Evolutionary conservation across 2,113 vertebrate species (phyloP).

Genomic region (Boleophthalmus pectinirostris): DNA sequence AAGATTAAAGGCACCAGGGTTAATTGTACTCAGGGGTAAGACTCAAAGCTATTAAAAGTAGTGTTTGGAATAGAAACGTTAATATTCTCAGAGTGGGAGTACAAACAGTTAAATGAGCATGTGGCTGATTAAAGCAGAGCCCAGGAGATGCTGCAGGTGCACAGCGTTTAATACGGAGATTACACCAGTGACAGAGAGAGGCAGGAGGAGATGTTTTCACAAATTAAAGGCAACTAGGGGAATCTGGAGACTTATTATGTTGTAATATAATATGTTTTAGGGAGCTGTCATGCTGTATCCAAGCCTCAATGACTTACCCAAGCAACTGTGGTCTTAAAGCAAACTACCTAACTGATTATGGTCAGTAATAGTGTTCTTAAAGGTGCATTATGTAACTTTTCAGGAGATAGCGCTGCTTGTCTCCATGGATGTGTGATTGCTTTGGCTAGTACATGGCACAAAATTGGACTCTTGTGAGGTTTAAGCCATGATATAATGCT

Average conservation of each 20-base stretch:
- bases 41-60: background rate
- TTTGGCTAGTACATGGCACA: too few relatives aligned
- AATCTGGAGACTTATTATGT: background rate
- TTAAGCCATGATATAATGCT: too few relatives aligned
- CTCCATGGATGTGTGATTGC: too few relatives aligned
- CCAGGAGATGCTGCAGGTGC: background rate
- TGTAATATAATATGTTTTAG: background rate
- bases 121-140: constrained; percentile 4
- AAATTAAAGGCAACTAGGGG: background rate
- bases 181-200: background rate
- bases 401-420: too few relatives aligned
- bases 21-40: constrained; percentile 12
- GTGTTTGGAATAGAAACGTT: background rate
- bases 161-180: background rate
- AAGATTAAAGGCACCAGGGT: constrained; percentile 1
- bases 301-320: background rate
- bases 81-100: background rate
- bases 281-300: background rate
- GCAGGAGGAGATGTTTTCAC: background rate
- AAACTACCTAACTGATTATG: too few relatives aligned
- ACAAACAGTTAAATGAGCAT: background rate
- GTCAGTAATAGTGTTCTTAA: background rate
- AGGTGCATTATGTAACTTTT: background rate
- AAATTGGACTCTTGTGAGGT: too few relatives aligned
- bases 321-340: too few relatives aligned